phyloP scores from a whole-genome alignment of 2,113 vertebrate genomes.

The Eptesicus fuscus region DNA sequence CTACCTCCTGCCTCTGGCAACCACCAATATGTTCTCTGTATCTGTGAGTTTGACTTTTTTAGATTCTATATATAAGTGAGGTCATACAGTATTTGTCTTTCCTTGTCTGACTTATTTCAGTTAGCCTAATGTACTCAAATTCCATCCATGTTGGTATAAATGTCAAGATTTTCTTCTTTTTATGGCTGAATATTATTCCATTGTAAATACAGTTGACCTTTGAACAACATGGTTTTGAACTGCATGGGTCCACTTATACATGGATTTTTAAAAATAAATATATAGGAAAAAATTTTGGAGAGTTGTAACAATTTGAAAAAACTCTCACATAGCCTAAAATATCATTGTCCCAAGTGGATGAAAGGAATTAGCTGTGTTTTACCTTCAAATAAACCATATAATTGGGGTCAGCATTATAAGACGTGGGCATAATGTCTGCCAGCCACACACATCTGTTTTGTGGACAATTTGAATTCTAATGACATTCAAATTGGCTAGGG shows the following conservation, averaged over 20 bases:
- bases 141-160: background rate
- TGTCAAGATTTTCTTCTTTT: background rate
- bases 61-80: background rate
- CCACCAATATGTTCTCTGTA: background rate
- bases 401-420: conserved; percentile 20
- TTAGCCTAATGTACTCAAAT: background rate
- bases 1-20: background rate
- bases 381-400: conserved; percentile 20
- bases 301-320: background rate
- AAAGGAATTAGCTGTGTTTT: conserved; percentile 8
- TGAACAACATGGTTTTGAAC: background rate
- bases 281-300: background rate
- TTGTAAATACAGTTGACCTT: background rate
- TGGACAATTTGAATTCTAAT: background rate
- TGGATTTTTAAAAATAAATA: background rate
- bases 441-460: background rate
- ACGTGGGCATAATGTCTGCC: background rate
- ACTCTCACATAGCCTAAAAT: background rate
- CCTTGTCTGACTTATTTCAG: background rate
- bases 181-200: background rate
- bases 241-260: background rate
- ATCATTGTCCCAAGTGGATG: background rate
- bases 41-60: background rate
- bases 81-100: background rate
- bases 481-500: background rate